phyloP scores from a whole-genome alignment of 2,113 vertebrate genomes.

The Indicator maculatus region DNA sequence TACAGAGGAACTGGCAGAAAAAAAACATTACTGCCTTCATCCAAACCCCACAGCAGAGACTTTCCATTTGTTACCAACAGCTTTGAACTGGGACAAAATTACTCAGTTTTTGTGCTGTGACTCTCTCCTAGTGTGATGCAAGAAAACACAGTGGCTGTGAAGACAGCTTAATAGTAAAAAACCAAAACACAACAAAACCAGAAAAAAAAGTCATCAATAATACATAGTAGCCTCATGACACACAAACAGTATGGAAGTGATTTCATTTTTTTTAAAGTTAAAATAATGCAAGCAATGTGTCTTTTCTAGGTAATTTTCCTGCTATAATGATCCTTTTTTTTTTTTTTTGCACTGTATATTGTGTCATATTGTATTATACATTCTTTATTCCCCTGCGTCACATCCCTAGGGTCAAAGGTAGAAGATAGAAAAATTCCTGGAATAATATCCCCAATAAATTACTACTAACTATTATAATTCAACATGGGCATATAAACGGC shows the following conservation, averaged over 20 bases:
- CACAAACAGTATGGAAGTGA: neutral
- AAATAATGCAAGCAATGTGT: neutral
- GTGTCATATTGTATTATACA: neutral
- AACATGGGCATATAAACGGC: slow-evolving; percentile 53
- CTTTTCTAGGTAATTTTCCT: neutral
- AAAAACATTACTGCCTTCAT: neutral
- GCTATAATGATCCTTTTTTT: neutral
- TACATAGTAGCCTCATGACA: neutral
- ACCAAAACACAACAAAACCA: no score
- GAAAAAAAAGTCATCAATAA: neutral
- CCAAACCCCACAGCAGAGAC: slow-evolving; percentile 1
- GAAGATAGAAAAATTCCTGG: slow-evolving; percentile 62
- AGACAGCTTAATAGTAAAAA: neutral
- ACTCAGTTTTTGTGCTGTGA: neutral
- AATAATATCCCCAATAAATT: slow-evolving; percentile 65
- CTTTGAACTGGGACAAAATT: neutral
- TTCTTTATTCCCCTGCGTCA: neutral
- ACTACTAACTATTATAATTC: slow-evolving; percentile 61
- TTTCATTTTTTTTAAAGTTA: neutral
- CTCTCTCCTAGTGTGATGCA: neutral
- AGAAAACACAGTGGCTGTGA: neutral
- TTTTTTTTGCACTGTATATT: neutral
- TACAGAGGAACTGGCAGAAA: neutral
- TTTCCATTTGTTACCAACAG: neutral
- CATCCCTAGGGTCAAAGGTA: slow-evolving; percentile 16